Percentiles rank a stretch among this genome's conserved stretches.
phyloP scores from a whole-genome alignment of 1,140 invertebrate genomes.

The Stegodyphus dumicola region DNA sequence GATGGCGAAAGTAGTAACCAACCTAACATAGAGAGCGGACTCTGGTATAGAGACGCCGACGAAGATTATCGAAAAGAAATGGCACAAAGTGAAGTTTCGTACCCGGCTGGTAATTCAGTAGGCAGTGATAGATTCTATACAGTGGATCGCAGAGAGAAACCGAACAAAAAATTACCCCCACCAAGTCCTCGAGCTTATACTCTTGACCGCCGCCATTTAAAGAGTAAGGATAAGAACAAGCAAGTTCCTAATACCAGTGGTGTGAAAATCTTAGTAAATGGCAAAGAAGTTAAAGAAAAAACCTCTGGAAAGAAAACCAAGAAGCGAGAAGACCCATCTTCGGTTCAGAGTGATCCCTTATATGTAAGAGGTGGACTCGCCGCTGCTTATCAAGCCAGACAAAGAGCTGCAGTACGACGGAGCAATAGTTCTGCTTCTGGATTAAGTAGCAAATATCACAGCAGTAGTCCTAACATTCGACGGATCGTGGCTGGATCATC shows the following conservation, averaged over 20 bases:
- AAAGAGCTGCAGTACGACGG: conserved; percentile 48
- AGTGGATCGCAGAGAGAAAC: conserved; percentile 40
- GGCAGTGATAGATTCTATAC: conserved; percentile 53
- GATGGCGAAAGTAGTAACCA: conserved; percentile 25
- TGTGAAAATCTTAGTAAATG: conserved; percentile 59
- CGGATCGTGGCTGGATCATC: conserved; percentile 31
- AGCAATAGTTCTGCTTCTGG: conserved; percentile 54
- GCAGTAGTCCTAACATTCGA: conserved; percentile 34
- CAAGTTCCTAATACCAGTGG: conserved; percentile 27
- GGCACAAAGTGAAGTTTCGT: conserved; percentile 60
- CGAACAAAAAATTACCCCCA: conserved; percentile 33
- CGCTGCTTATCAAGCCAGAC: conserved; percentile 59
- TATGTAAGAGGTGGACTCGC: conserved; percentile 54
- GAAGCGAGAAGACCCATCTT: conserved; percentile 48
- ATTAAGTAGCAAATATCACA: conserved; percentile 15
- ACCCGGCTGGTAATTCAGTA: conserved; percentile 53
- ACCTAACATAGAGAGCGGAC: not conserved
- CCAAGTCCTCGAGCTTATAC: conserved; percentile 54
- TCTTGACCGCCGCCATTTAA: conserved; percentile 47
- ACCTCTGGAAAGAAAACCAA: conserved; percentile 4
- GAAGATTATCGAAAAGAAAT: conserved; percentile 61
- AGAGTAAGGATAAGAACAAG: conserved; percentile 45
- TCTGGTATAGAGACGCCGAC: conserved; percentile 59
- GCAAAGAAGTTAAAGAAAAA: conserved; percentile 57
- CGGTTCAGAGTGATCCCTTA: conserved; percentile 57